A percentile compares a stretch with the other conserved stretches of the same genome.
Conservation (phyloP, 2,888 invertebrate species). For the Aplocera efformata region DNA sequence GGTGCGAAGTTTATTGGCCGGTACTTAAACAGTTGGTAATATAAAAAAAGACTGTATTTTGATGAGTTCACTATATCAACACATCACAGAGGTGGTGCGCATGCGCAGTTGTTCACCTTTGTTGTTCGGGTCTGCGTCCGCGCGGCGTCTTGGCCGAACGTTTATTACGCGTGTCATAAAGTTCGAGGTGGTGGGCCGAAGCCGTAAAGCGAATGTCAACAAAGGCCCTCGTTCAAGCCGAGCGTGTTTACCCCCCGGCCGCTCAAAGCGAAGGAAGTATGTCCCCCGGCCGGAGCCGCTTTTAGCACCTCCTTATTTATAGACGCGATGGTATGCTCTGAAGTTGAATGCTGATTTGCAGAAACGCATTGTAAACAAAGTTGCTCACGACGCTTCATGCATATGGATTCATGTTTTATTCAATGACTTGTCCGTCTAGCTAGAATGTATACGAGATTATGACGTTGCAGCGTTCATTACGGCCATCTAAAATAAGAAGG, state of each 20-base stretch:
- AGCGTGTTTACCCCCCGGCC: constrained; percentile 71
- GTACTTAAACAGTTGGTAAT: constrained; percentile 4
- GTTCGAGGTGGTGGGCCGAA: constrained; percentile 47
- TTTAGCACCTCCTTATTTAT: constrained; percentile 80
- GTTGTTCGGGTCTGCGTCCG: constrained; percentile 24
- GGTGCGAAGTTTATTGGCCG: constrained; percentile 3
- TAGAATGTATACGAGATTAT: constrained; percentile 22
- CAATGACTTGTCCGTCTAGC: constrained; percentile 27
- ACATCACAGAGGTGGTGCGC: constrained; percentile 8
- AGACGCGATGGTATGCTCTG: constrained; percentile 63
- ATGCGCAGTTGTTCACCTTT: constrained; percentile 36
- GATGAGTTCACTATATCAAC: constrained; percentile 5
- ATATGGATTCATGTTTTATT: constrained; percentile 25
- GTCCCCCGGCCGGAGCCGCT: constrained; percentile 72
- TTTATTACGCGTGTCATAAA: constrained; percentile 61
- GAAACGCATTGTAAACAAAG: constrained; percentile 66
- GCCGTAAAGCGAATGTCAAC: constrained; percentile 74
- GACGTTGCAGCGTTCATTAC: constrained; percentile 23
- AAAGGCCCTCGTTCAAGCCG: constrained; percentile 65
- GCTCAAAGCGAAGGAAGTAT: constrained; percentile 76
- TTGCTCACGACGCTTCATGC: constrained; percentile 39
- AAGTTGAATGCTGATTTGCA: constrained; percentile 61
- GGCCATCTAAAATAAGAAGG: constrained; percentile 29
- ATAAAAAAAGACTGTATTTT: constrained; percentile 6
- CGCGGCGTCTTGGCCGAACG: constrained; percentile 33